phyloP scores from a whole-genome alignment of 2,797 vertebrate species.

The Delichon dasypus region DNA sequence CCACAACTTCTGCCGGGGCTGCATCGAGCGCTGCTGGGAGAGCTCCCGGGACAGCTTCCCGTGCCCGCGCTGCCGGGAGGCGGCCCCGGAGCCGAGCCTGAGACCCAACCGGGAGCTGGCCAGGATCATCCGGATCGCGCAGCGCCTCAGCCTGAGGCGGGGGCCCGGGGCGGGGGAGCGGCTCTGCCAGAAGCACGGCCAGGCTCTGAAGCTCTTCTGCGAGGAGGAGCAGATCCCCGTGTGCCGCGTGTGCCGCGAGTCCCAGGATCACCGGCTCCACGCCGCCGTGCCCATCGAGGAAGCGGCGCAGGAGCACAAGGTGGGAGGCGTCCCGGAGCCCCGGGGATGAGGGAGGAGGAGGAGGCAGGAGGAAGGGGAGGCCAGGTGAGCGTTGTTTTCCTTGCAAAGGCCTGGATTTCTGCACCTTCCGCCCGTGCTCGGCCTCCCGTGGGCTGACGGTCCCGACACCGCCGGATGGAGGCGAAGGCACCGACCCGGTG shows the following conservation, averaged over 20 bases:
- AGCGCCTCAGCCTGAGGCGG: background rate
- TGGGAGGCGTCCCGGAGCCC: background rate
- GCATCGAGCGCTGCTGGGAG: slow-evolving; percentile 45
- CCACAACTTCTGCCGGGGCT: slow-evolving; percentile 59
- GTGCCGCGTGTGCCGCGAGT: slow-evolving; percentile 18
- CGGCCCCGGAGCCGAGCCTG: background rate
- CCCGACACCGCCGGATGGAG: background rate
- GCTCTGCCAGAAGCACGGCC: background rate
- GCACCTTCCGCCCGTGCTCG: background rate
- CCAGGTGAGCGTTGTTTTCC: fast-evolving
- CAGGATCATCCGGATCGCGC: background rate
- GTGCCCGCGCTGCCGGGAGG: slow-evolving; percentile 54
- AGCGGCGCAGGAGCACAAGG: slow-evolving; percentile 39
- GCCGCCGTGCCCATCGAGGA: slow-evolving; percentile 38
- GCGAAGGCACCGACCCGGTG: fast-evolving
- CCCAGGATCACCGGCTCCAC: slow-evolving; percentile 1
- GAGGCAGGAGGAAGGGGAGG: background rate
- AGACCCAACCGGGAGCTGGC: slow-evolving; percentile 62
- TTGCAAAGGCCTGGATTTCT: background rate
- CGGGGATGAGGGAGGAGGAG: background rate
- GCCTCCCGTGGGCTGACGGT: fast-evolving
- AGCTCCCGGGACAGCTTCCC: background rate
- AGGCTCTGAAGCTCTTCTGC: slow-evolving; percentile 40
- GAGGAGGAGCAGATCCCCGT: background rate
- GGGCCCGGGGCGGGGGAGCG: fast-evolving